phyloP scores from a whole-genome alignment of 2,888 invertebrate genomes.

The Nemapogon koenigi region DNA sequence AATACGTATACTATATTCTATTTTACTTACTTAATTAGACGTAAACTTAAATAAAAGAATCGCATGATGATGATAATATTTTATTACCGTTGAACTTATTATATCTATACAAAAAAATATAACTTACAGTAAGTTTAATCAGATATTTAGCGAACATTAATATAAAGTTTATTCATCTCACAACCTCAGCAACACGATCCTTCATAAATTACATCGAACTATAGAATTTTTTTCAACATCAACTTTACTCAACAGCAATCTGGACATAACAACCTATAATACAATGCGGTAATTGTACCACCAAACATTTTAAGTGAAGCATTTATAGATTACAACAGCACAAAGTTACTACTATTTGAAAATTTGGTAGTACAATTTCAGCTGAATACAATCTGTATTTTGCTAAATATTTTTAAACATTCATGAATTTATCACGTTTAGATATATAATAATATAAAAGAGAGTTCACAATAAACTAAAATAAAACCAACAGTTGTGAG shows the following conservation, averaged over 20 bases:
- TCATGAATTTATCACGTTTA: too few species aligned
- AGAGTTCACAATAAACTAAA: too few species aligned
- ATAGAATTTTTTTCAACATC: too few species aligned
- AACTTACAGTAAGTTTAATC: conserved; percentile 51
- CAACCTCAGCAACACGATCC: conserved; percentile 59
- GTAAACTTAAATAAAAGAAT: conserved; percentile 11
- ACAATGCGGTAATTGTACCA: background rate
- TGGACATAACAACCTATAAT: background rate
- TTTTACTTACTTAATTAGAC: conserved; percentile 17
- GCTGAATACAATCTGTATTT: background rate
- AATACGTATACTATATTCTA: conserved; percentile 1
- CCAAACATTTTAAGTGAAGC: background rate
- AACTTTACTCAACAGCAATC: background rate
- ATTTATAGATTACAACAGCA: background rate
- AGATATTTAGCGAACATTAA: conserved; percentile 61
- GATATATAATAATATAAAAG: too few species aligned
- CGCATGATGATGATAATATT: conserved; percentile 42
- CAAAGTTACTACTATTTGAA: too few species aligned
- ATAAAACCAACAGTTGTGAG: too few species aligned
- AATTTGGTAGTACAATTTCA: too few species aligned
- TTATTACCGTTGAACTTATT: conserved; percentile 56
- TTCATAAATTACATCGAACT: conserved; percentile 45
- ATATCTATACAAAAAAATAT: conserved; percentile 62
- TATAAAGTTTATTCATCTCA: conserved; percentile 54
- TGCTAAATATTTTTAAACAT: too few species aligned